A percentile compares a stretch with the other conserved stretches of the same genome.
Conservation (phyloP, 2,888 invertebrate species). For the Malacosoma neustria region DNA sequence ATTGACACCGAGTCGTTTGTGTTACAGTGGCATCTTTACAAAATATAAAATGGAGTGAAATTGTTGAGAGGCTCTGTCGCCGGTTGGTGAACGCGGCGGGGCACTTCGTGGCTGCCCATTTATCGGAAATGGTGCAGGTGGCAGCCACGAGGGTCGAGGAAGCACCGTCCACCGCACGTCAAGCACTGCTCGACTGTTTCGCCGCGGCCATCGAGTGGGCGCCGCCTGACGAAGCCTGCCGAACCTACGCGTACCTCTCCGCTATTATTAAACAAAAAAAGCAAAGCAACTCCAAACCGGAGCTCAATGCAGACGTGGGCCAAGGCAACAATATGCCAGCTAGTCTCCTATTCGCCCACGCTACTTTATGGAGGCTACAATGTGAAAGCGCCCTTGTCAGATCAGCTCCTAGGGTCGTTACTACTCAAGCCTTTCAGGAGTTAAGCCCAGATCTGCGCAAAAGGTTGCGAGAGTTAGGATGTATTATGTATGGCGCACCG, state of each 20-base stretch:
- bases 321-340: conserved; percentile 16
- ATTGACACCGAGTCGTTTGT: no score
- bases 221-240: conserved; percentile 88
- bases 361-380: conserved; percentile 36
- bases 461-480: conserved; percentile 46
- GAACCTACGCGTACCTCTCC: conserved; percentile 78
- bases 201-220: conserved; percentile 85
- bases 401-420: conserved; percentile 41
- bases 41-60: conserved; percentile 88
- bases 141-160: conserved; percentile 59
- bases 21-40: conserved; percentile 78
- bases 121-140: conserved; percentile 82
- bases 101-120: conserved; percentile 85
- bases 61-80: conserved; percentile 84
- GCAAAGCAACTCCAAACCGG: conserved; percentile 29
- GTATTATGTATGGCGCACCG: conserved; percentile 38
- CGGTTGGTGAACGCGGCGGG: conserved; percentile 88
- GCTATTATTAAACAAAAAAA: conserved; percentile 25
- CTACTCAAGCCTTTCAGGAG: conserved; percentile 44
- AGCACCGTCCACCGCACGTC: conserved; percentile 27
- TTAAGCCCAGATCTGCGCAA: conserved; percentile 43
- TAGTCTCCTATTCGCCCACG: conserved; percentile 26
- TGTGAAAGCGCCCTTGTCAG: conserved; percentile 48
- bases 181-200: conserved; percentile 83
- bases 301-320: conserved; percentile 24